These are phyloP conservation scores for Lithobates sylvaticus DNA, from an alignment of 2,797 vertebrate species.

Conservation along the genomic window DNA sequence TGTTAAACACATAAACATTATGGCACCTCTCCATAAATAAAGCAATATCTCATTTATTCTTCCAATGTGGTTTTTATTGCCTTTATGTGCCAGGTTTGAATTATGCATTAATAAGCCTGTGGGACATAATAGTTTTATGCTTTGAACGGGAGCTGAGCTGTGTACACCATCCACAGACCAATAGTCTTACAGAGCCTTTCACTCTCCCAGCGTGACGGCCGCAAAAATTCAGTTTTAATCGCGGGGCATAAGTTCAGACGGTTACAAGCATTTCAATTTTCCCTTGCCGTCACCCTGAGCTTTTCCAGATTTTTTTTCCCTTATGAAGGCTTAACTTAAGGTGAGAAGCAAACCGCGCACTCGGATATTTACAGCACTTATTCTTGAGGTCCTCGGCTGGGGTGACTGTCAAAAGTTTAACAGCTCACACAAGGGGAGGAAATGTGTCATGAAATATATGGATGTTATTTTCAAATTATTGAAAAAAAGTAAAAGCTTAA, in stretches of 20 bases:
- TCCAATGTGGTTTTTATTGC: constrained; percentile 63
- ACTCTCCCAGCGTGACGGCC: constrained; percentile 59
- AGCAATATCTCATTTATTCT: constrained; percentile 65
- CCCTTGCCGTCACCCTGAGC: constrained; percentile 65
- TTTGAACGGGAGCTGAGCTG: constrained; percentile 44
- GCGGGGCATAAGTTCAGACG: constrained; percentile 63
- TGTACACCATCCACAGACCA: constrained; percentile 63
- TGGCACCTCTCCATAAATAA: constrained; percentile 47
- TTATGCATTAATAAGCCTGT: constrained; percentile 67
- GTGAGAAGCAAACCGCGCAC: constrained; percentile 30
- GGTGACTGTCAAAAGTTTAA: not conserved
- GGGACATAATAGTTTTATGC: constrained; percentile 60
- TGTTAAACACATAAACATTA: constrained; percentile 55
- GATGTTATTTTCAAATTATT: not conserved
- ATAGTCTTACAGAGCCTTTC: constrained; percentile 63
- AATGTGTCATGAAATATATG: not conserved
- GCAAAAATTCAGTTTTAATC: constrained; percentile 68
- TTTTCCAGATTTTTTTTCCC: constrained; percentile 58
- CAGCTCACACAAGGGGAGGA: not conserved
- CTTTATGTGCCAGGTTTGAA: constrained; percentile 59
- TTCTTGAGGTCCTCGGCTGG: not conserved
- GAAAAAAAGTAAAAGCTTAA: not conserved
- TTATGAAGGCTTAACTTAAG: constrained; percentile 55
- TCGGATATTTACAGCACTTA: not conserved
- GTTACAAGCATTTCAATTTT: constrained; percentile 68